These are phyloP conservation scores for Ctena decussata DNA, from an alignment of 2,888 invertebrate species.

Conservation along the genomic window DNA sequence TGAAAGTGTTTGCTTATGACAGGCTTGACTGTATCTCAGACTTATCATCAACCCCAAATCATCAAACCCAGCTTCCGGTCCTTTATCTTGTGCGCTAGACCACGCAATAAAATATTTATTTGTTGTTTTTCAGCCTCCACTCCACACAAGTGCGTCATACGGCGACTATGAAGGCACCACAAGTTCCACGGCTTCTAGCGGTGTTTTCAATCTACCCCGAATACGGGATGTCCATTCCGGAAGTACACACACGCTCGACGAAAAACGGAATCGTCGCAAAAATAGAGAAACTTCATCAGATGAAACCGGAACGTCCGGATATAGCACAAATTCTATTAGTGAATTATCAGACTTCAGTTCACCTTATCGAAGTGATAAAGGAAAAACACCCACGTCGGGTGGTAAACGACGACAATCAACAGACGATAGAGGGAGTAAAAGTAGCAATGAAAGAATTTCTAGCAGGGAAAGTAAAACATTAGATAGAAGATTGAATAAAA, in stretches of 20 bases:
- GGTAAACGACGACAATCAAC: conserved; percentile 24
- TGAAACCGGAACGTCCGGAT: conserved; percentile 67
- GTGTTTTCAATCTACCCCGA: conserved; percentile 37
- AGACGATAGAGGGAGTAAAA: conserved; percentile 44
- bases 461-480: not conserved
- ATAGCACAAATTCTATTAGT: conserved; percentile 70
- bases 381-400: not conserved
- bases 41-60: no score
- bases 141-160: conserved; percentile 52
- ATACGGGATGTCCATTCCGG: conserved; percentile 41
- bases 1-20: no score
- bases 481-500: conserved; percentile 7
- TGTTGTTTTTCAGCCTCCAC: conserved; percentile 48
- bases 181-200: conserved; percentile 51
- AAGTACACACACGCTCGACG: conserved; percentile 48
- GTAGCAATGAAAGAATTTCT: conserved; percentile 20
- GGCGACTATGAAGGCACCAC: conserved; percentile 50
- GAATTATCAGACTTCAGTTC: conserved; percentile 69
- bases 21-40: no score
- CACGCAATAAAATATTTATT: no score
- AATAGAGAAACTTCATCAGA: conserved; percentile 29
- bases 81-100: no score
- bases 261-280: conserved; percentile 44
- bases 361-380: conserved; percentile 14
- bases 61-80: no score